Base-by-base conservation (phyloP, 2,888 invertebrate genomes). In the Enchytraeus crypticus region DNA sequence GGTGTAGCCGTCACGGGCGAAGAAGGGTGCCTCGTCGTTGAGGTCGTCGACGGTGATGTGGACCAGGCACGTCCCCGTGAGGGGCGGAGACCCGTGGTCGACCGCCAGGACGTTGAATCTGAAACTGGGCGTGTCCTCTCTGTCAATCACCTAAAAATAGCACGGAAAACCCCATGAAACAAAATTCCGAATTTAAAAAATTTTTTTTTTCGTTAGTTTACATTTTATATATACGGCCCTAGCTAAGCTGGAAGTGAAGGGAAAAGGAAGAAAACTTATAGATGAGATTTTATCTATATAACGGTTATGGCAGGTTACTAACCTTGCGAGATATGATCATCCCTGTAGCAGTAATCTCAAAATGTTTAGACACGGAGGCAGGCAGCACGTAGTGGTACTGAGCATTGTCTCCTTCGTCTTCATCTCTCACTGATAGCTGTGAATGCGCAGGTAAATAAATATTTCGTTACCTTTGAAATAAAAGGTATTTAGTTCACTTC, bases 11-110 rank as follows among this genome's bases (percentile, higher is more conserved):
- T 27, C 43, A 2, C 57, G 45, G 21, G 45, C 43, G 61, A 69
- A 69, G 14, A 45, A 23, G 4, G 69, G 69, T 18, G 27, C 45
- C 26, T 66, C 64, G 53, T 69, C 69, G 57, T 69, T 66, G 38
- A 61, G 60, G 57, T 69, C 69, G 18, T 54, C 53, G 27, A 69
- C 57, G 26, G 30, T 60, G 53, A 69, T 65, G 30, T 53, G 45
- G 26, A 69, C 92, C 5, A 89, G 89, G 18, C 92, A 92, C 5
- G 88, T 88, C 57, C 92, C 90, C 59, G 90, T 89, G 33, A 89
- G 82, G 2, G 92, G 89, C 26, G 90, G 88, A 23, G 46, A 49
- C 0, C 89, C 92, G 71, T 88, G 87, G 81, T 93, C 93, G 75
- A 89, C 88, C 5, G 92, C 93, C 77, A 88, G 88, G 61, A 93